Evolutionary conservation across 2,113 vertebrate genomes (phyloP).

Genomic region (Chinchilla lanigera): DNA sequence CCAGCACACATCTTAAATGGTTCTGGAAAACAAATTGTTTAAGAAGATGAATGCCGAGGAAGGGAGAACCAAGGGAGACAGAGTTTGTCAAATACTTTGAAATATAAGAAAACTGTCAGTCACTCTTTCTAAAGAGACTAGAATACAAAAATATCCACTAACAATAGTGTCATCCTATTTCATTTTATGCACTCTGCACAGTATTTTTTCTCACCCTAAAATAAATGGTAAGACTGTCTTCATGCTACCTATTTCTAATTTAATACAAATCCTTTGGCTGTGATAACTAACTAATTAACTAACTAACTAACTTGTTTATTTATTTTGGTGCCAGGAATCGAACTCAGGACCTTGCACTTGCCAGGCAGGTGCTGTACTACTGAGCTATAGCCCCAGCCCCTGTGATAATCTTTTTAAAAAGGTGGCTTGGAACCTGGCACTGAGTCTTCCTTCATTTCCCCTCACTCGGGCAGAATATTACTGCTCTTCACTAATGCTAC

Average conservation of each 20-base stretch:
- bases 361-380: too few relatives aligned
- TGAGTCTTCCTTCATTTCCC: background rate
- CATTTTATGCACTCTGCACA: conserved; percentile 1
- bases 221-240: conserved; percentile 31
- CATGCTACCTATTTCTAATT: conserved; percentile 39
- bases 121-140: background rate
- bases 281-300: background rate
- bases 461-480: conserved; percentile 2
- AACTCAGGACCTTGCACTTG: too few relatives aligned
- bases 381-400: too few relatives aligned
- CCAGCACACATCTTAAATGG: conserved; percentile 92
- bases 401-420: conserved; percentile 32
- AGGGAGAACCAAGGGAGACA: conserved; percentile 22
- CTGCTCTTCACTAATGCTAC: conserved; percentile 9
- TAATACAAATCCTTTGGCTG: conserved; percentile 52
- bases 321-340: too few relatives aligned
- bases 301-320: background rate
- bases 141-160: conserved; percentile 35
- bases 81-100: conserved; percentile 43
- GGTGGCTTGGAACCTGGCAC: background rate
- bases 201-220: conserved; percentile 55
- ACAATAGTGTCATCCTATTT: background rate
- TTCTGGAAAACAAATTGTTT: conserved; percentile 84
- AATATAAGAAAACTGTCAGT: conserved; percentile 25
- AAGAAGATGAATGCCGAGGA: conserved; percentile 13